Evolutionary conservation across 2,113 vertebrate genomes (phyloP).

Genomic region (Falcunculus frontatus): DNA sequence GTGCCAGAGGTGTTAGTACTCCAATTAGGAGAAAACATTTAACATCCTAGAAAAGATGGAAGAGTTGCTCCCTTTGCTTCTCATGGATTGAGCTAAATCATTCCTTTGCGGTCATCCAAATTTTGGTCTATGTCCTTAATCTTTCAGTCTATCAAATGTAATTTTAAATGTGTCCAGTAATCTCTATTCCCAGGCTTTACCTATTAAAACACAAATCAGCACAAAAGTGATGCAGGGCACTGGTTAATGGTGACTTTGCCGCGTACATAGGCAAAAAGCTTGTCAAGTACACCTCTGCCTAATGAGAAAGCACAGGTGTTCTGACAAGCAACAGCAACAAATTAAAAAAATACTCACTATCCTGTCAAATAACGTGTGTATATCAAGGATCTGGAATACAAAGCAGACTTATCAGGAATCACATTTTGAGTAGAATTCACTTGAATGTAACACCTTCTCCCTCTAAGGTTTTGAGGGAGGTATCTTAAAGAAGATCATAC

Average conservation of each 20-base stretch:
- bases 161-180: background rate
- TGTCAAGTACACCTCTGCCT: background rate
- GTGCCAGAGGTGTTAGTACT: background rate
- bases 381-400: slow-evolving; percentile 6
- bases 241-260: background rate
- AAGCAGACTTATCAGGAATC: slow-evolving; percentile 39
- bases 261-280: background rate
- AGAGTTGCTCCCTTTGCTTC: background rate
- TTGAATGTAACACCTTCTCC: slow-evolving; percentile 61
- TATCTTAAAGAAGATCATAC: slow-evolving; percentile 68
- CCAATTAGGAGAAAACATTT: background rate
- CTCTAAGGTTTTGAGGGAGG: slow-evolving; percentile 54
- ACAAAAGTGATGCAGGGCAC: background rate
- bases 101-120: background rate
- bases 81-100: background rate
- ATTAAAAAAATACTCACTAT: background rate
- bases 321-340: slow-evolving; percentile 22
- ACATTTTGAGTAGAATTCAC: slow-evolving; percentile 50
- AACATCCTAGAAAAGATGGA: background rate
- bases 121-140: background rate
- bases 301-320: slow-evolving; percentile 22
- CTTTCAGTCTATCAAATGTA: background rate
- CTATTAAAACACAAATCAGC: background rate
- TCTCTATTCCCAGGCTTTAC: background rate
- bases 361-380: slow-evolving; percentile 18